Evolutionary conservation across 2,113 vertebrate genomes (phyloP).

Genomic region (Scophthalmus maximus): DNA sequence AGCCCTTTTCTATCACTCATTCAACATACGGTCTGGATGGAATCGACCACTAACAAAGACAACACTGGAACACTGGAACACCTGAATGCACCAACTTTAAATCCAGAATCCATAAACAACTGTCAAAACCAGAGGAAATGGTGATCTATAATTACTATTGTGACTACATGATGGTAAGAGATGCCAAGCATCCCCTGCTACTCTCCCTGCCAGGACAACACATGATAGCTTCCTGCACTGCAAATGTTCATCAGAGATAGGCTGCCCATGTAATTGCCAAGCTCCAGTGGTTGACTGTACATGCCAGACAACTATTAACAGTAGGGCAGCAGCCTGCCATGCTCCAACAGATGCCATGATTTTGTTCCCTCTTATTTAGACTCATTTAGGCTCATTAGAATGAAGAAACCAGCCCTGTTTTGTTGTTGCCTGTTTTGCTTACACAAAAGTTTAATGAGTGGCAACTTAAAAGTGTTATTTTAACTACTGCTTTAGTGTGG

Average conservation of each 20-base stretch:
- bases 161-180: conserved; percentile 28
- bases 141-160: too few species aligned
- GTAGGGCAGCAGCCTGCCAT: conserved; percentile 60
- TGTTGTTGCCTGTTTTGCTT: conserved; percentile 36
- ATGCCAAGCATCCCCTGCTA: conserved; percentile 8
- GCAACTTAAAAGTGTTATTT: conserved; percentile 26
- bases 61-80: too few species aligned
- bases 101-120: too few species aligned
- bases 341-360: conserved; percentile 36
- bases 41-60: too few species aligned
- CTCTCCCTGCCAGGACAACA: conserved; percentile 49
- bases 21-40: too few species aligned
- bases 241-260: conserved; percentile 86
- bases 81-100: too few species aligned
- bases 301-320: conserved; percentile 68
- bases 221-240: conserved; percentile 75
- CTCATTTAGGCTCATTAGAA: conserved; percentile 67
- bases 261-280: conserved; percentile 78
- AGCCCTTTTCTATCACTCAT: too few species aligned
- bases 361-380: conserved; percentile 56
- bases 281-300: conserved; percentile 68
- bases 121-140: too few species aligned
- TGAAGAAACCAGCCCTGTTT: conserved; percentile 33
- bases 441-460: conserved; percentile 42
- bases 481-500: neutral